Evolutionary conservation across 2,888 invertebrate genomes (phyloP).

Genomic region (Metopia argyrocephala): DNA sequence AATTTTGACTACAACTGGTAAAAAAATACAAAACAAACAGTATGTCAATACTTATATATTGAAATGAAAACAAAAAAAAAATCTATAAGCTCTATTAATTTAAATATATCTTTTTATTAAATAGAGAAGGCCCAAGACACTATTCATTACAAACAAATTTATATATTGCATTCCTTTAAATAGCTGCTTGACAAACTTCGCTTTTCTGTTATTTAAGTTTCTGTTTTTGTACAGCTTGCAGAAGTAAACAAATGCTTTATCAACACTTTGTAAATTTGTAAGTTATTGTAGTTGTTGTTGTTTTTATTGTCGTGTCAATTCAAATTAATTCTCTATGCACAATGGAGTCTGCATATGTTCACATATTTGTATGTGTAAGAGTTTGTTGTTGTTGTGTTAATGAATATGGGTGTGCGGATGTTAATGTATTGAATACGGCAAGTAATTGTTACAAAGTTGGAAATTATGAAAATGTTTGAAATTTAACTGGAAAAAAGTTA

Average conservation of each 20-base stretch:
- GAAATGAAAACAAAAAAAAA: too few species aligned
- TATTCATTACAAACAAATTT: too few species aligned
- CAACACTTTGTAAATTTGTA: constrained; percentile 19
- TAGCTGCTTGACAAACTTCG: not conserved
- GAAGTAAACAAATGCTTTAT: constrained; percentile 28
- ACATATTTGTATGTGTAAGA: not conserved
- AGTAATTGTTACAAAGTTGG: constrained; percentile 47
- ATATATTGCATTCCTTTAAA: not conserved
- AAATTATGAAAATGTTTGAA: constrained; percentile 41
- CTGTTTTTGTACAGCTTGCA: not conserved
- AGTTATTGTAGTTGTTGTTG: not conserved
- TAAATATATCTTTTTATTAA: too few species aligned
- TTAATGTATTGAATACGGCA: constrained; percentile 39
- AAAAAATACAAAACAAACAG: too few species aligned
- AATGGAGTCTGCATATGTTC: not conserved
- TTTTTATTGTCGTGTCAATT: constrained; percentile 4
- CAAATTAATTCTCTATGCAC: constrained; percentile 9
- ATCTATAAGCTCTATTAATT: too few species aligned
- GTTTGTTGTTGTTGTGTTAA: not conserved
- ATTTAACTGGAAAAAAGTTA: constrained; percentile 16
- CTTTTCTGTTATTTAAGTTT: not conserved
- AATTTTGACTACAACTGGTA: too few species aligned
- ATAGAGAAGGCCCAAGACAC: too few species aligned
- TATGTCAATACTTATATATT: too few species aligned
- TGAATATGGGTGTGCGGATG: constrained; percentile 43